Base-by-base conservation (phyloP, 2,888 invertebrate genomes). In the Phlogophora meticulosa region DNA sequence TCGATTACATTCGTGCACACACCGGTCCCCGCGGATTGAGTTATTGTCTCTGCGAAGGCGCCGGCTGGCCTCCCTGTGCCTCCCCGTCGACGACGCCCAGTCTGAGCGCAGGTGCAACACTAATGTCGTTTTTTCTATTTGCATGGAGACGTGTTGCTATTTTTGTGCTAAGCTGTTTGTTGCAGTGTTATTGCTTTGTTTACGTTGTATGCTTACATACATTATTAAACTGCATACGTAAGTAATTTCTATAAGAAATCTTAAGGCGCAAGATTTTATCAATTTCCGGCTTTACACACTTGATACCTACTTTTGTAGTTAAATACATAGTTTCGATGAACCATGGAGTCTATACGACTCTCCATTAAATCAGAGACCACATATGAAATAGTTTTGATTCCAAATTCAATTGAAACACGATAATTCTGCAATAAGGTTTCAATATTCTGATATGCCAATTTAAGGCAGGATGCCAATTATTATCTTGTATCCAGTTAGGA, bases 31-130 rank as follows among this genome's bases (percentile, higher is more conserved):
- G 51, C 78, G 81, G 87, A 92, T 93, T 91, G 91, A 91, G 88
- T 93, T 93, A 92, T 90, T 86, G 87, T 88, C 91, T 87, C 87
- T 88, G 88, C 82, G 82, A 76, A 76, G 76, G 79, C 77, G 80
- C 78, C 80, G 68, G 78, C 70, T 62, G 83, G 76, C 74, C 59
- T 71, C 62, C 79, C 48, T 38, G 66, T 11, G 62, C 51, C 64
- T 43, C 83, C 76, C 22, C 62, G 38, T 38, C 84, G 76, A 78
- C 81, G 75, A 61, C 73, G 66, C 51, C 46, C 49, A 43, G 66
- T 78, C 82, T 76, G 74, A 80, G 48, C 87, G 76, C 92, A 92
- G 91, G 89, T 91, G 91, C 87, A 81, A 65, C 48, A 57, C 65
- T 61, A 73, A 77, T 80, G 76, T 80, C 61, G 53, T 57, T 75